Conservation (phyloP, 2,888 invertebrate species). For the Xestia sexstrigata region DNA sequence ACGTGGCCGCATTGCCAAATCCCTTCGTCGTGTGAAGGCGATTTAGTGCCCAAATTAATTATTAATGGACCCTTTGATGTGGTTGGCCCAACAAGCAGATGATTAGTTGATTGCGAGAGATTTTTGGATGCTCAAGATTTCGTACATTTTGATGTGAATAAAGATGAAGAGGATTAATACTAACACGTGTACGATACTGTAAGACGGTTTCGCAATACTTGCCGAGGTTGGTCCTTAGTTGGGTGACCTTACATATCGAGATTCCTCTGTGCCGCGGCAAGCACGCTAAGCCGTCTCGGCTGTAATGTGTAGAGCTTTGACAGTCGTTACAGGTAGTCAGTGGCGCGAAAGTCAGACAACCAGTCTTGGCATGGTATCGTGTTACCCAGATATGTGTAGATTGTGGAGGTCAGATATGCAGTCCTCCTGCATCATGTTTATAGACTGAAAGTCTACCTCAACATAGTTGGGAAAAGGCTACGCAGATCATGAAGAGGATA, state of each 20-base stretch:
- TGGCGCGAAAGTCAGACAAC: background rate
- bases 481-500: background rate
- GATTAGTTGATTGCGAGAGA: conserved; percentile 85
- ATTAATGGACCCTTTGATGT: conserved; percentile 87
- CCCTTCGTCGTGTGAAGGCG: conserved; percentile 88
- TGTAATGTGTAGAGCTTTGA: background rate
- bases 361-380: background rate
- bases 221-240: background rate
- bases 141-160: background rate
- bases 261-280: background rate
- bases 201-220: background rate
- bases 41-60: conserved; percentile 89
- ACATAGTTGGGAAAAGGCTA: background rate
- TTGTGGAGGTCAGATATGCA: background rate
- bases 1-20: conserved; percentile 86
- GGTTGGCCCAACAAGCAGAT: conserved; percentile 80
- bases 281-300: background rate
- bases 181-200: background rate
- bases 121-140: conserved; percentile 72
- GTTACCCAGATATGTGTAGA: background rate
- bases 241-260: background rate
- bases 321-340: background rate
- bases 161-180: background rate
- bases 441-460: background rate
- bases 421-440: background rate